phyloP scores from a whole-genome alignment of 2,888 invertebrate species.

The Pasiphila rectangulata region DNA sequence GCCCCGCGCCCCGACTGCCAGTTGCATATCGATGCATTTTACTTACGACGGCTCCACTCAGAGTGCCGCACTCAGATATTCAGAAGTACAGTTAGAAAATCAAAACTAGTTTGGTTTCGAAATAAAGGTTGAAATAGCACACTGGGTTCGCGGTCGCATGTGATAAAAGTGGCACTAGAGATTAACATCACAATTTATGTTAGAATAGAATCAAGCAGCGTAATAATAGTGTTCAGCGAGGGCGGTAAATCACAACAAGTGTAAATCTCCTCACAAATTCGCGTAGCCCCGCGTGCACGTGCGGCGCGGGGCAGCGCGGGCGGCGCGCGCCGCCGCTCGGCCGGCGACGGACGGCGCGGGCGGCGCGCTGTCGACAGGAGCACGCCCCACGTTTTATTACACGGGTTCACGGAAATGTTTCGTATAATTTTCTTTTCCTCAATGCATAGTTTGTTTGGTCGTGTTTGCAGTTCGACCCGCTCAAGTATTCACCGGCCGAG shows the following conservation, averaged over 20 bases:
- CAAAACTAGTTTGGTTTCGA: neutral
- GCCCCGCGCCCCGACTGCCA: neutral
- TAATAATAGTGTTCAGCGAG: constrained; percentile 26
- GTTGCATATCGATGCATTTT: constrained; percentile 16
- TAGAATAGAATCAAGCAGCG: constrained; percentile 10
- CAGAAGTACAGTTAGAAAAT: neutral
- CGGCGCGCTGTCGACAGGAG: constrained; percentile 18
- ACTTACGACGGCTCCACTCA: constrained; percentile 1
- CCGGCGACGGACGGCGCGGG: constrained; percentile 24
- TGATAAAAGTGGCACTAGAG: constrained; percentile 11
- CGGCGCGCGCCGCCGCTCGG: constrained; percentile 12
- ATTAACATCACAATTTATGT: constrained; percentile 19
- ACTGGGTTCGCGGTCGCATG: constrained; percentile 6
- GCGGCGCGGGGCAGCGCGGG: constrained; percentile 23
- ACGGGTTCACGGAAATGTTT: constrained; percentile 28
- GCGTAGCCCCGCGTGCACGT: constrained; percentile 6
- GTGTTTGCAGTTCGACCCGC: constrained; percentile 26
- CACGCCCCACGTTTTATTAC: constrained; percentile 29
- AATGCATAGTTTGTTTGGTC: constrained; percentile 29
- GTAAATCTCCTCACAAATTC: constrained; percentile 31
- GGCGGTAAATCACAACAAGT: constrained; percentile 25
- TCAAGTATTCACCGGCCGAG: constrained; percentile 25
- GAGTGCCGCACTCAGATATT: too few relatives aligned
- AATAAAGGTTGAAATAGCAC: neutral
- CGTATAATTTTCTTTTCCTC: constrained; percentile 33